Evolutionary conservation across 2,113 vertebrate genomes (phyloP), one percentile per base, ranked within the genome.

Genomic region (Agelaius tricolor): DNA sequence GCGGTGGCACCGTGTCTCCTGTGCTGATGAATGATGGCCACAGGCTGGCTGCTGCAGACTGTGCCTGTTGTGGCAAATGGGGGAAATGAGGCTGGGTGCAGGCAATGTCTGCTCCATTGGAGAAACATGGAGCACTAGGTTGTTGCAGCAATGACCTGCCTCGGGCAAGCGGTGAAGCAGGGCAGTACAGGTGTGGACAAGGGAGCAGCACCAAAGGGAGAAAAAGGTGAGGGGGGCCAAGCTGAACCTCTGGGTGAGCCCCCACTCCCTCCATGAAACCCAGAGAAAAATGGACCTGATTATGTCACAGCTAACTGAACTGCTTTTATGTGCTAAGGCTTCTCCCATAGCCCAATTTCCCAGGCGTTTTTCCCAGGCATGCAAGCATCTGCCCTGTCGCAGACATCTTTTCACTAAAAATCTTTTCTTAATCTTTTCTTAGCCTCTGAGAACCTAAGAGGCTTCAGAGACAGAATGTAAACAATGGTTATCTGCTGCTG

Each of bases 21-120:
- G 9, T 0, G 0, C 1, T 8, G n/a, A 8, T 6, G 7, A 14
- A 2, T 2, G 1, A 14, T 1, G 3, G 27, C 26, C 2, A 27
- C 2, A 9, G 52, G 10, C 31, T 16, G 31, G 24, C 47, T 51
- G n/a, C 67, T 30, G n/a, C 47, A 37, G n/a, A n/a, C 18, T 2
- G 1, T 23, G 27, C 8, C 68, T 10, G 11, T 33, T 23, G 43
- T 3, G 9, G 49, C 39, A 14, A 17, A 30, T 8, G 3, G 37
- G 3, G 3, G 28, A 7, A 5, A 12, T 4, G 9, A 4, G 14
- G 26, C 12, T 24, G 26, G 12, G 6, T 6, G 20, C 20, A 35
- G 20, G 49, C 26, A 35, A 20, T 2, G 1, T 1, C 61, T 54
- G 19, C 61, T 66, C 39, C 39, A 5, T 7, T 1, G 2, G 8